Base-by-base conservation (phyloP, 35 echinoderm and acorn worm species). In the Anneissia japonica region DNA sequence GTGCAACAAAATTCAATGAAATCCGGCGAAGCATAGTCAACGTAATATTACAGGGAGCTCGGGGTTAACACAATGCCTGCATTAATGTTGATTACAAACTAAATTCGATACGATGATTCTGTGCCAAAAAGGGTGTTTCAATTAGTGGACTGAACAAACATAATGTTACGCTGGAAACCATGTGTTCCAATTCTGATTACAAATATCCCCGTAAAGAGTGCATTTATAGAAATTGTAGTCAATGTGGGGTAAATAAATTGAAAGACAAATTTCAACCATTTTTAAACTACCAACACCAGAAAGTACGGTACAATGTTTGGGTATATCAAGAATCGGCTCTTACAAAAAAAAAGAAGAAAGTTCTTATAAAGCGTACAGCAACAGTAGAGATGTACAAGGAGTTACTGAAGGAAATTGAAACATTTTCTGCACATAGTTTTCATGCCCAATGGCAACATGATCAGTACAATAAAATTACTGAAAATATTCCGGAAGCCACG, bases 381-480 rank as follows among this genome's bases (percentile, higher is more conserved):
- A n/a, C 75, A 77, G 23, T 36, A 3, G 23, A 86, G 38, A n/a
- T 86, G 11, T 32, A 38, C 0, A 21, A 29, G 30, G 72, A 86
- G 35, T 73, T 86, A 3, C 40, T 76, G 31, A 1, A 28, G 33
- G 29, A 77, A 5, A 13, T 76, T 30, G 64, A 86, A 21, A 39
- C 0, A 4, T 39, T 82, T 26, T 46, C 87, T n/a, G 35, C 32
- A 26, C 87, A 89, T 72, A 32, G 81, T 11, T 82, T 89, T 36
- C 34, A 55, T n/a, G 87, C 87, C 12, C 82, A 23, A n/a, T 89
- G 87, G 87, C 79, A 89, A 72, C 87, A 89, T n/a, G 31, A 21
- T 19, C 13, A 82, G 51, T 89, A 32, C 34, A 56, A 55, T 34
- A n/a, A 79, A 4, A 4, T 89, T 36, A 29, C 78, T 36, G 74